phyloP scores from a whole-genome alignment of 2,113 vertebrate genomes.

The Sinocyclocheilus maitianheensis region DNA sequence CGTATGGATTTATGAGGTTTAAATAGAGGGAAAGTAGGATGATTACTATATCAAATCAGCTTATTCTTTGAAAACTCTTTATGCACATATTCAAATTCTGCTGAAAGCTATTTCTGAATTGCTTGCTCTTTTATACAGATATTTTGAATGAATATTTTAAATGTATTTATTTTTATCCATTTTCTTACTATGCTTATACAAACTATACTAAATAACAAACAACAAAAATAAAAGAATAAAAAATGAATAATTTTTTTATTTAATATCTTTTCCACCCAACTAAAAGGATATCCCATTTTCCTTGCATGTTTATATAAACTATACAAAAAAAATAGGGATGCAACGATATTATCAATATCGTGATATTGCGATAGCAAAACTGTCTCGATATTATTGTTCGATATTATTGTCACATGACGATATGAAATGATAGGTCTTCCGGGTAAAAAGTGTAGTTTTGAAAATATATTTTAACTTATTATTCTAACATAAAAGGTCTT shows the following conservation, averaged over 20 bases:
- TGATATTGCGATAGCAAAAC: too few relatives aligned
- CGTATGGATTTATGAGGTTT: constrained; percentile 9
- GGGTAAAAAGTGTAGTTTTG: too few relatives aligned
- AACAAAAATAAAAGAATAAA: neutral
- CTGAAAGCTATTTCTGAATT: neutral
- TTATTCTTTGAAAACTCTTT: neutral
- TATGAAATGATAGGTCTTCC: too few relatives aligned
- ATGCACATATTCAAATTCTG: neutral
- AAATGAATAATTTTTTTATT: neutral
- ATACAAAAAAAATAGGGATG: neutral
- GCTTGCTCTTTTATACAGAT: neutral
- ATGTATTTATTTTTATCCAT: neutral
- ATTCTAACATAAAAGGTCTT: too few relatives aligned
- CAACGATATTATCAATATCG: too few relatives aligned
- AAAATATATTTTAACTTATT: too few relatives aligned
- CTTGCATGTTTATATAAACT: neutral
- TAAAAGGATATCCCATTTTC: neutral
- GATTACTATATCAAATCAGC: neutral
- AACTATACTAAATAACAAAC: neutral
- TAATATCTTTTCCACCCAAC: neutral
- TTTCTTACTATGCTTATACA: too few relatives aligned
- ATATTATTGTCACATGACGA: too few relatives aligned
- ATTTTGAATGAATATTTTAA: too few relatives aligned
- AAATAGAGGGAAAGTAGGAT: neutral
- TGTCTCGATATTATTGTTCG: too few relatives aligned